These are phyloP conservation scores for Dioctria linearis DNA, from an alignment of 2,888 invertebrate species.

Conservation along the genomic window DNA sequence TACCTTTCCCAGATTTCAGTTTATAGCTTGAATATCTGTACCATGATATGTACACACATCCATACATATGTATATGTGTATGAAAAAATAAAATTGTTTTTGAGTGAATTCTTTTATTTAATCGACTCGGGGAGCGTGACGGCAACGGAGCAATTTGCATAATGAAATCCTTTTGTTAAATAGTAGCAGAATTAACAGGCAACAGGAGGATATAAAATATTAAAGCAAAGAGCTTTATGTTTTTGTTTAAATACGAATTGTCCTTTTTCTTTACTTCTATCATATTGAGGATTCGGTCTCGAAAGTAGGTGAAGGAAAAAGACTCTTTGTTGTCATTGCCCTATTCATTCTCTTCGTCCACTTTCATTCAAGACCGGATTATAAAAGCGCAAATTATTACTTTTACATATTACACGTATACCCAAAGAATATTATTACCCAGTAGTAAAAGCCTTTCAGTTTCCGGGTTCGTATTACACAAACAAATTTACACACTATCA, in stretches of 20 bases:
- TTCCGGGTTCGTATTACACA: constrained; percentile 4
- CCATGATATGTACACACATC: no score
- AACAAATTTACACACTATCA: constrained; percentile 8
- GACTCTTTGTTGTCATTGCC: no score
- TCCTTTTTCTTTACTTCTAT: background rate
- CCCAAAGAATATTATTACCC: background rate
- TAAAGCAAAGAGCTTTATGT: constrained; percentile 24
- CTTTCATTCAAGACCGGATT: no score
- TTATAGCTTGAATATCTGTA: background rate
- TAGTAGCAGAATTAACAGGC: constrained; percentile 31
- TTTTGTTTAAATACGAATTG: background rate
- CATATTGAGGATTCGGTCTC: background rate
- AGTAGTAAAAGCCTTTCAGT: constrained; percentile 12
- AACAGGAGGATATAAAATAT: constrained; percentile 35
- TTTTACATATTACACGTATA: no score
- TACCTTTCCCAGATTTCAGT: constrained; percentile 7
- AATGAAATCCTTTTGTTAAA: constrained; percentile 41
- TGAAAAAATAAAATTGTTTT: background rate
- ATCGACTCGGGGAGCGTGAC: background rate
- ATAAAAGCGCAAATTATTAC: no score
- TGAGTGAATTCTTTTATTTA: constrained; percentile 39
- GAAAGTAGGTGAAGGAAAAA: no score
- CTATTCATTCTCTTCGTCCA: no score
- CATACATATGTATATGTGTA: no score
- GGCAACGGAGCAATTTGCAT: constrained; percentile 32